Evolutionary conservation across 2,888 invertebrate genomes (phyloP).

Genomic region (Penaeus monodon): DNA sequence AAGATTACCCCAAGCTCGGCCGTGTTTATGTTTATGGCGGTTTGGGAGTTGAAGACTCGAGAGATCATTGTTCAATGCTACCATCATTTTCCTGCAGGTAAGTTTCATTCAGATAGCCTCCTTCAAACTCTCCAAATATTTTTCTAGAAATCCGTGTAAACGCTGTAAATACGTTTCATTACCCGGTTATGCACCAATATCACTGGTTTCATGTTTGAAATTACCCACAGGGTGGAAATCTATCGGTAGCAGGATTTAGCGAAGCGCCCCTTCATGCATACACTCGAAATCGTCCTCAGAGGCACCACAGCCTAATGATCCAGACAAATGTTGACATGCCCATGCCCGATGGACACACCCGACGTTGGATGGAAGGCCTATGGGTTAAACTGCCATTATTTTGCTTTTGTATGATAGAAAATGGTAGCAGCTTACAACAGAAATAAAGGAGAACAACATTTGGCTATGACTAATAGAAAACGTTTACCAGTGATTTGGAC

Average conservation of each 20-base stretch:
- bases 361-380: conserved; percentile 63
- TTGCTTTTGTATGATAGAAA: too few species aligned
- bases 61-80: conserved; percentile 51
- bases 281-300: conserved; percentile 46
- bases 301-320: conserved; percentile 47
- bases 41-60: conserved; percentile 51
- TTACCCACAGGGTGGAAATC: conserved; percentile 29
- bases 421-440: too few species aligned
- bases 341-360: conserved; percentile 45
- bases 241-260: conserved; percentile 34
- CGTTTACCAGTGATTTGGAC: conserved; percentile 41
- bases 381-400: conserved; percentile 32
- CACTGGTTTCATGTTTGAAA: neutral
- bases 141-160: too few species aligned
- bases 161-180: too few species aligned
- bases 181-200: neutral
- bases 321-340: conserved; percentile 46
- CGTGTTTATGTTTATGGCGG: conserved; percentile 50
- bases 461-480: neutral
- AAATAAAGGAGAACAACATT: neutral
- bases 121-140: too few species aligned
- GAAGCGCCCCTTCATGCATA: conserved; percentile 39
- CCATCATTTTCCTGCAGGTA: conserved; percentile 51
- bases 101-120: neutral
- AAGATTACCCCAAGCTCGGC: conserved; percentile 34